Evolutionary conservation across 1,140 invertebrate genomes (phyloP).

Genomic region (Monochamus saltuarius): DNA sequence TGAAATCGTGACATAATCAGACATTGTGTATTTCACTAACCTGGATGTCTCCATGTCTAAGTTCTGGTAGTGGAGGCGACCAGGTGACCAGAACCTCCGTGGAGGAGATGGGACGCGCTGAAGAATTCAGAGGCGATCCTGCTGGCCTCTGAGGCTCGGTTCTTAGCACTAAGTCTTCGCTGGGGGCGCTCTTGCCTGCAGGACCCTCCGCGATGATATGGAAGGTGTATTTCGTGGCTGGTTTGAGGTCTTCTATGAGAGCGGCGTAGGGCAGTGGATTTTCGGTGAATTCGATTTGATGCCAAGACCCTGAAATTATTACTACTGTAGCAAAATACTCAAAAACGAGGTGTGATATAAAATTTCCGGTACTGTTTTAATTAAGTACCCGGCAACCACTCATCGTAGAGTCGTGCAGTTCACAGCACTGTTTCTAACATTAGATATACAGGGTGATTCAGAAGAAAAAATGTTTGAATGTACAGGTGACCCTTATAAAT

Average conservation of each 20-base stretch:
- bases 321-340: too few species aligned
- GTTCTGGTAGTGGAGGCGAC: slow-evolving; percentile 67
- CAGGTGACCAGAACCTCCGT: slow-evolving; percentile 77
- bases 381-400: too few species aligned
- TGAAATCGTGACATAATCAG: too few species aligned
- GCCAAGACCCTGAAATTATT: slow-evolving; percentile 61
- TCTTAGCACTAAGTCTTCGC: slow-evolving; percentile 65
- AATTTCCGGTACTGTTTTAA: too few species aligned
- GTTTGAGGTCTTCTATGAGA: slow-evolving; percentile 70
- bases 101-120: slow-evolving; percentile 70
- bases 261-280: slow-evolving; percentile 62
- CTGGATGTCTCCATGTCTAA: slow-evolving; percentile 69
- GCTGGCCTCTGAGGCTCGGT: slow-evolving; percentile 79
- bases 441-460: too few species aligned
- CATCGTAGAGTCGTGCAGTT: too few species aligned
- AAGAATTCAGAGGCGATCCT: slow-evolving; percentile 71
- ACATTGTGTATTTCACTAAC: slow-evolving; percentile 41
- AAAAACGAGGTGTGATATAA: too few species aligned
- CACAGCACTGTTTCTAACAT: too few species aligned
- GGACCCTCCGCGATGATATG: slow-evolving; percentile 75
- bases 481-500: too few species aligned
- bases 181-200: slow-evolving; percentile 71
- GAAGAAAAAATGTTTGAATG: too few species aligned
- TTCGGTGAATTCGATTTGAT: slow-evolving; percentile 65
- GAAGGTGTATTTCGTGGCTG: slow-evolving; percentile 74